Percentiles rank a stretch among this genome's conserved stretches.
Evolutionary conservation across 2,113 vertebrate genomes (phyloP).

Genomic region (Crocuta crocuta): DNA sequence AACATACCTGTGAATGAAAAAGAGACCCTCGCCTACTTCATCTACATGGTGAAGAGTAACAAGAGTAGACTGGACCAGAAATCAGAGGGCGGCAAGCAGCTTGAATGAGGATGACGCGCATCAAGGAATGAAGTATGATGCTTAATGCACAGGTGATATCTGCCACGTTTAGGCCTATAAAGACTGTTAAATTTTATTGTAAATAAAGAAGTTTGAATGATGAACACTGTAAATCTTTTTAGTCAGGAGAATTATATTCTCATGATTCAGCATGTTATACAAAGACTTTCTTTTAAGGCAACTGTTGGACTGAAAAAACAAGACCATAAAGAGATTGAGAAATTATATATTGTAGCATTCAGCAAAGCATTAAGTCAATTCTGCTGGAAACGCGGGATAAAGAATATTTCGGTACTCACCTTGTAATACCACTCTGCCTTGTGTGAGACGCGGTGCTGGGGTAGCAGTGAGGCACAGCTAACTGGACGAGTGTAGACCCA

Average conservation of each 20-base stretch:
- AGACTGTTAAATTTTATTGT: slow-evolving; percentile 84
- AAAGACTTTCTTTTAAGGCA: slow-evolving; percentile 80
- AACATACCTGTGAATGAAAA: slow-evolving; percentile 99
- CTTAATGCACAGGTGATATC: slow-evolving; percentile 78
- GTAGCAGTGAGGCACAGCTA: slow-evolving; percentile 14
- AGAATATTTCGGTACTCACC: slow-evolving; percentile 61
- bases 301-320: slow-evolving; percentile 74
- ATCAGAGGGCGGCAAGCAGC: slow-evolving; percentile 92
- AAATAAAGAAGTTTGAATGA: slow-evolving; percentile 84
- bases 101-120: slow-evolving; percentile 88
- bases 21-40: slow-evolving; percentile 98
- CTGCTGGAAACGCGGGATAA: slow-evolving; percentile 76
- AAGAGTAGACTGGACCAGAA: slow-evolving; percentile 98
- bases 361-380: slow-evolving; percentile 47
- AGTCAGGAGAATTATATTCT: slow-evolving; percentile 82
- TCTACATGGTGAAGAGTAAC: slow-evolving; percentile 99
- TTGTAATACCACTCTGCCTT: slow-evolving; percentile 51
- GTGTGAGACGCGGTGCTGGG: slow-evolving; percentile 52
- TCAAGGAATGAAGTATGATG: neutral
- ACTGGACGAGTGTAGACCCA: slow-evolving; percentile 51
- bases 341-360: neutral
- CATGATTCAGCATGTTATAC: slow-evolving; percentile 80
- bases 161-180: slow-evolving; percentile 79
- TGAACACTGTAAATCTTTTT: slow-evolving; percentile 83
- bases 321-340: slow-evolving; percentile 77